Base-by-base conservation (phyloP, 2,888 invertebrate species). In the Drosophila nr. perissopoda region DNA sequence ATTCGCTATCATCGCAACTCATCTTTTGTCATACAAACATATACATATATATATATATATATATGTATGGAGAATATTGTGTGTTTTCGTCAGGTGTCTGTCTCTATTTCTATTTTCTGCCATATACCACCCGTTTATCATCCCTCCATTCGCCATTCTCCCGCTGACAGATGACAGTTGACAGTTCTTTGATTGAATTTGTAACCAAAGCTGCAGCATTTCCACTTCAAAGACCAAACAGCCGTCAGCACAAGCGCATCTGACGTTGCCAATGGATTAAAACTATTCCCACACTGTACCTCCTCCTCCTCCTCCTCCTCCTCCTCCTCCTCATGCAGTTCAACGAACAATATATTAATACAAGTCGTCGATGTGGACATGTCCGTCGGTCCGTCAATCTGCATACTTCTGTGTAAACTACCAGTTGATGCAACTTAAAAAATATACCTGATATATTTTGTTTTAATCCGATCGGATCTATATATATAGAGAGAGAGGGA, bases 101-200 rank as follows among this genome's bases (percentile, higher is more conserved):
- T 64, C 53, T 54, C 53, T 29, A 11, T 51, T 42, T 67, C 60
- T 71, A 60, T 63, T 58, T 48, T 54, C 33, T 57, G 34, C 7
- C 21, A 13, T 40, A 11, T 18, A 25, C 42, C 36, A 11, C 31
- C 34, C 18, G 18, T 18, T 53, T 46, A 46, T 46, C 46, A 46
- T 16, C 46, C 34, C 36, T 4, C 27, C 16, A 16, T 6, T 53
- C 21, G 34, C 36, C 27, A 11, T 29, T 65, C 71, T 40, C 42
- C 82, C 64, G 59, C 64, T 16, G 46, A 25, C 46, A 46, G 25
- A 13, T 82, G 70, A 58, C 70, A 46, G 46, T 18, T 84, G 91
- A 91, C 91, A 91, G 82, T 63, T 83, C 83, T 75, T 79, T 82
- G 87, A 91, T 91, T 91, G 88, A 85, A 89, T 89, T 86, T 91